A percentile compares a stretch with the other conserved stretches of the same genome.
Evolutionary conservation across 2,888 invertebrate genomes (phyloP).

Genomic region (Synergus gifuensis): DNA sequence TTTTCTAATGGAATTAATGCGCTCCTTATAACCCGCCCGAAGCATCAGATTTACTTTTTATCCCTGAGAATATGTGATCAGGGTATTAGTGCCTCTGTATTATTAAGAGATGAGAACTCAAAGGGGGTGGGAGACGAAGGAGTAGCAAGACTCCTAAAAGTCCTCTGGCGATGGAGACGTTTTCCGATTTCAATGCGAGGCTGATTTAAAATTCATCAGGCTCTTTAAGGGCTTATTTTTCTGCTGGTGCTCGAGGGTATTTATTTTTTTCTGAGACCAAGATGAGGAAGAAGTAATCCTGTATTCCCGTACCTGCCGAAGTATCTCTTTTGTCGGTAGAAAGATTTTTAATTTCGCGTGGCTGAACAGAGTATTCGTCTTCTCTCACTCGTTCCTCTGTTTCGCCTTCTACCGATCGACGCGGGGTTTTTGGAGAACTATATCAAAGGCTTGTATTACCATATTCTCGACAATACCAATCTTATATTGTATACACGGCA

Average conservation of each 20-base stretch:
- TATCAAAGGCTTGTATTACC: background rate
- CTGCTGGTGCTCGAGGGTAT: conserved; percentile 75
- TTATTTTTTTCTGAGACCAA: conserved; percentile 68
- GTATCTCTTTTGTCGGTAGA: conserved; percentile 59
- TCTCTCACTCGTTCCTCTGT: conserved; percentile 12
- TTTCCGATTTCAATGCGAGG: conserved; percentile 75
- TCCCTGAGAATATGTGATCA: conserved; percentile 77
- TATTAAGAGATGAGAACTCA: conserved; percentile 76
- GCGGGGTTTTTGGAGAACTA: background rate
- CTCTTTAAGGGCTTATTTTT: conserved; percentile 78
- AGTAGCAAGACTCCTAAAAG: conserved; percentile 63
- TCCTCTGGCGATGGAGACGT: conserved; percentile 73
- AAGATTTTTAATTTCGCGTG: conserved; percentile 62
- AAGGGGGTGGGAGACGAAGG: conserved; percentile 60
- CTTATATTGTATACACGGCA: background rate
- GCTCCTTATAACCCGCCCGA: conserved; percentile 73
- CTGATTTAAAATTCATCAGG: conserved; percentile 78
- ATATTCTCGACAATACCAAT: background rate
- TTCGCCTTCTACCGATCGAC: background rate
- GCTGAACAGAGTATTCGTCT: conserved; percentile 42
- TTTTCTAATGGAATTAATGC: conserved; percentile 77
- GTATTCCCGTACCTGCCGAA: conserved; percentile 61
- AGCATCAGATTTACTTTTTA: conserved; percentile 75
- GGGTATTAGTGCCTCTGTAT: conserved; percentile 77
- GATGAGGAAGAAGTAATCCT: conserved; percentile 65